Evolutionary conservation across 2,797 vertebrate species (phyloP), one percentile per base, ranked within the genome.

Genomic region (Scomberomorus guttatus): DNA sequence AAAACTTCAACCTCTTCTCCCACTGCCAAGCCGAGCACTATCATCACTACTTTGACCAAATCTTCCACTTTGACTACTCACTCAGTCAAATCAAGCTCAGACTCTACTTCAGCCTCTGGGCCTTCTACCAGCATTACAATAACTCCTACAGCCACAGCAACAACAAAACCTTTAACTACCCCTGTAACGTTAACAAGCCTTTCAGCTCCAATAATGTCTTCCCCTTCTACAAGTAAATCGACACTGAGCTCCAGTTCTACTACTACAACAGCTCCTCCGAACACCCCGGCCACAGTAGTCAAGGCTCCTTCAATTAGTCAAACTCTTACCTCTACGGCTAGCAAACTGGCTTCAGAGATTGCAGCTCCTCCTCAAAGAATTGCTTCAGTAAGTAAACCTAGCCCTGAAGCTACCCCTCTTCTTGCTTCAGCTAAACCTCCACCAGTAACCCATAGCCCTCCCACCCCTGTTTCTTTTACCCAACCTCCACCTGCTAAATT

Each of bases 21-120:
- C n/a, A 20, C 75, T 37, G 42, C 70, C 68, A 87, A 81, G 39
- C 83, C 86, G 1, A 82, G 85, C 71, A 66, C 73, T 32, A 72
- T 83, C 72, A 75, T 81, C 75, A 87, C 88, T 1, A 79, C 86
- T 9, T 59, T 87, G 14, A 81, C 85, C 76, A 92, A 91, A 91
- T 70, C 90, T 50, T 87, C 77, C 75, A 80, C 86, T 82, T 64
- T 87, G 69, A 85, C 84, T 1, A 70, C 85, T 52, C 61, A 68
- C 1, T 87, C 91, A 24, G 58, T 89, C 34, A 89, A 88, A 86
- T 5, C 86, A 52, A 81, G 70, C 48, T 87, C 77, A 1, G 83
- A 80, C 72, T 79, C 61, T 13, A 11, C 69, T 72, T n/a, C 68
- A 2, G 24, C 57, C n/a, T 50, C 75, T 32, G 65, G 75, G 20